These are phyloP conservation scores for Parus major DNA, from an alignment of 2,113 vertebrate species.

Conservation along the genomic window DNA sequence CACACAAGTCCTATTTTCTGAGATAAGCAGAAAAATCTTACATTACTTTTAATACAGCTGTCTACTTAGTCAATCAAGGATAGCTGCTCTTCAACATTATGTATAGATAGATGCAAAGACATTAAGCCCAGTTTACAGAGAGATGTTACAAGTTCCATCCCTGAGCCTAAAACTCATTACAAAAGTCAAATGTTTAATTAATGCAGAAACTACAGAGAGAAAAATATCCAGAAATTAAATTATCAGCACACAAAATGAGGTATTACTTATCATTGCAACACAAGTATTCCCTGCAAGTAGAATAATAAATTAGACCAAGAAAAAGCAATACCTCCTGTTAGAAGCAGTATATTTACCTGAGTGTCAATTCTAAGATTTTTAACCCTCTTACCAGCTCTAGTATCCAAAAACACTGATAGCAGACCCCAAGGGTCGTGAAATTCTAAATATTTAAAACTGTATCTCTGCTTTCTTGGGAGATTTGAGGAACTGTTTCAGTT, in stretches of 20 bases:
- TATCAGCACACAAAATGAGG: fast-evolving
- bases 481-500: not conserved
- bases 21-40: not conserved
- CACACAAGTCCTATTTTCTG: not conserved
- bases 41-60: not conserved
- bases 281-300: not conserved
- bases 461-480: not conserved
- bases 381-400: not conserved
- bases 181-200: not conserved
- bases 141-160: not conserved
- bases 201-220: not conserved
- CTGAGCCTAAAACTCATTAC: not conserved
- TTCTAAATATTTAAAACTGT: not conserved
- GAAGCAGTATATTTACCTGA: not conserved
- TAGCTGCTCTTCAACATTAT: not conserved
- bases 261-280: not conserved
- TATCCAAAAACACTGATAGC: not conserved
- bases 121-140: not conserved
- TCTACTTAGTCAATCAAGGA: not conserved
- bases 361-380: not conserved
- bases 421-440: not conserved
- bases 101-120: too few relatives aligned
- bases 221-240: not conserved
- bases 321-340: not conserved
- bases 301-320: not conserved